Base-by-base conservation (phyloP, 2,888 invertebrate genomes). In the Brachyptera risi region DNA sequence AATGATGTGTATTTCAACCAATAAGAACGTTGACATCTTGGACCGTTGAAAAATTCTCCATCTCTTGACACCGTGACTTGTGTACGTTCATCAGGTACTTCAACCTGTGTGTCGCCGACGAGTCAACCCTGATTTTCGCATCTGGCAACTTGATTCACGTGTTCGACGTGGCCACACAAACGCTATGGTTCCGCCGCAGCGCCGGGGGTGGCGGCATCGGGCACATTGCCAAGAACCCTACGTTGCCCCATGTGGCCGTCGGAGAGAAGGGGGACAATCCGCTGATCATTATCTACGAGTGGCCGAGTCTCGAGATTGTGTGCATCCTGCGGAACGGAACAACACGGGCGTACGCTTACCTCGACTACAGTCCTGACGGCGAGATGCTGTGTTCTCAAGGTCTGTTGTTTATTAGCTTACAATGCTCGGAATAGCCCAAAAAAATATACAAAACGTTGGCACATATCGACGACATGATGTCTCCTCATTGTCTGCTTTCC, bases 111-210 rank as follows among this genome's bases (percentile, higher is more conserved):
- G 81, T 88, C 3, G 81, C 89, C 44, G 91, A 92, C 71, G 80
- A 84, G 2, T 75, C 86, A 11, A 88, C 87, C 0, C 73, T 94
- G 1, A 80, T 90, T 61, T 95, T 88, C 79, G 83, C 84, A 0
- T 86, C 93, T 0, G 95, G 95, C 56, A 93, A 91, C 74, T 79
- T 88, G 54, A 79, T 95, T 31, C 84, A 89, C 67, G 87, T 94
- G 69, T 83, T 90, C 65, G 81, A 90, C 68, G 80, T 90, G 0
- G 73, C 77, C n/a, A 83, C 82, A 0, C 82, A 79, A 63, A 80
- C 82, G 68, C 79, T 87, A 26, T 82, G 79, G 71, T 91, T 91
- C 71, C 80, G 88, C 47, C 79, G 91, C 68, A 86, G 87, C 65
- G 84, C 86, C 0, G 84, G 86, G 15, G 92, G 92, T 3, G 87